Evolutionary conservation across 2,888 invertebrate species (phyloP), one percentile per base, ranked within the genome.

Genomic region (Actias luna): DNA sequence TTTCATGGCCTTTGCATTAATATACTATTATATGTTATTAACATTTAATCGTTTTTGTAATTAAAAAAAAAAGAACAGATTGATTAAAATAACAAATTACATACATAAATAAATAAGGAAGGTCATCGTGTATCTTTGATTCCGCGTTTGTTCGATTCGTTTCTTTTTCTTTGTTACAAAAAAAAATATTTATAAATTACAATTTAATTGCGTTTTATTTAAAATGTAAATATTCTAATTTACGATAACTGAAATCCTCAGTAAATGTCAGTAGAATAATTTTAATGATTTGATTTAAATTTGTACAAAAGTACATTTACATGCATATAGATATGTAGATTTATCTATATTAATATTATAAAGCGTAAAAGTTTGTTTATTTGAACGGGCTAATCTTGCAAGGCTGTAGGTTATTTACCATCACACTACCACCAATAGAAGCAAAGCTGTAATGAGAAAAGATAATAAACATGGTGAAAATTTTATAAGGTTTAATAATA

Each of bases 91-190:
- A 50, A 50, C 12, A 50, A 50, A 25, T 50, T 50, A 50, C 3
- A 22, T 42, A 42, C 42, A 42, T 8, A n/a, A 7, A 42, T 25
- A 25, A 12, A 50, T 50, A 50, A 25, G 46, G 46, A 58, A 58
- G 25, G 14, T 33, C 18, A 33, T 58, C 33, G 33, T 58, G 31
- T 58, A 58, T n/a, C 35, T 31, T 58, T 58, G 33, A 58, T 18
- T 22, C 58, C 31, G 18, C 16, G 58, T 58, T 58, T n/a, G 5
- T 31, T n/a, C 22, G 22, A 58, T 58, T 12, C 29, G 27, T 27
- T 16, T 7, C 31, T 57, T 31, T 33, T n/a, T 50, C 10, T 50
- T 8, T 50, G 18, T n/a, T n/a, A n/a, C n/a, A n/a, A n/a, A n/a
- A n/a, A n/a, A n/a, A n/a, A n/a, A n/a, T n/a, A 18, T n/a, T 18